phyloP scores from a whole-genome alignment of 2,797 vertebrate genomes.

The Protosalanx chinensis region DNA sequence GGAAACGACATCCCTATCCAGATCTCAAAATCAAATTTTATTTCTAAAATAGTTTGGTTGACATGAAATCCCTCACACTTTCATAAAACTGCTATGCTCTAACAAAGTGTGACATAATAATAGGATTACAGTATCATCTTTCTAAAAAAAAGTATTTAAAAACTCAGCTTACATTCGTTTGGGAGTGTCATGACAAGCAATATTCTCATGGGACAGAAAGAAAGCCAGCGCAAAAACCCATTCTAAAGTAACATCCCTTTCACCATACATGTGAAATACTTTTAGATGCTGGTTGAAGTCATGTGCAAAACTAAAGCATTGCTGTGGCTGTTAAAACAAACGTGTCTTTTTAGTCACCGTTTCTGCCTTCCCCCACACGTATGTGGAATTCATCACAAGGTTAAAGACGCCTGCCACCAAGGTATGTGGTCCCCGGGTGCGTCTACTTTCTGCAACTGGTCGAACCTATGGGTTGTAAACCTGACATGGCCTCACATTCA shows the following conservation, averaged over 20 bases:
- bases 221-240: background rate
- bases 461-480: constrained; percentile 58
- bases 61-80: background rate
- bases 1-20: constrained; percentile 38
- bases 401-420: constrained; percentile 21
- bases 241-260: background rate
- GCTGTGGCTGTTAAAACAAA: background rate
- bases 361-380: constrained; percentile 29
- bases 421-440: constrained; percentile 1
- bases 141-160: background rate
- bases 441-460: constrained; percentile 43
- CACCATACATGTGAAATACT: background rate
- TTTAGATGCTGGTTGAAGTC: background rate
- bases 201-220: background rate
- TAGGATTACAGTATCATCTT: background rate
- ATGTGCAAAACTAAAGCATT: background rate
- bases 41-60: constrained; percentile 17
- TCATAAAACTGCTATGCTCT: background rate
- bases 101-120: background rate
- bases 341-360: constrained; percentile 11
- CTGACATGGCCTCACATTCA: constrained; percentile 19
- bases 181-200: background rate
- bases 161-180: too few species aligned
- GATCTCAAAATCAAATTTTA: constrained; percentile 44
- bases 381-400: constrained; percentile 54